phyloP scores from a whole-genome alignment of 92 coral and sea anemone species.

The Galaxea fascicularis region DNA sequence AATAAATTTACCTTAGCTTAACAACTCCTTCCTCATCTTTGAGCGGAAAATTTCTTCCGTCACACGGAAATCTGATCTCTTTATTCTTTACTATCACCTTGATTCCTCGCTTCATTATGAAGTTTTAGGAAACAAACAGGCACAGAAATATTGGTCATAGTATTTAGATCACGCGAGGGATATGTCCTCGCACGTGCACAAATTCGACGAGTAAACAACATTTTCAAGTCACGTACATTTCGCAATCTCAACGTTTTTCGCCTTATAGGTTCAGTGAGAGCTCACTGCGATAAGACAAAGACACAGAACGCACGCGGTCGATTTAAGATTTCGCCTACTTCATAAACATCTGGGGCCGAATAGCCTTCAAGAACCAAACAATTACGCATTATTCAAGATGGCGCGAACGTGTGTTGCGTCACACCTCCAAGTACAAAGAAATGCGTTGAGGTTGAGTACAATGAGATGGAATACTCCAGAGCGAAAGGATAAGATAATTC shows the following conservation, averaged over 20 bases:
- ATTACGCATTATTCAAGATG: conserved; percentile 12
- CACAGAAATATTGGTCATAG: background rate
- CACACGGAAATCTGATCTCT: background rate
- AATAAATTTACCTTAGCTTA: no score
- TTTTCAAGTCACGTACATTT: background rate
- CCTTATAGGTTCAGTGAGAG: background rate
- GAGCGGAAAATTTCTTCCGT: background rate
- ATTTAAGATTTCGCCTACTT: background rate
- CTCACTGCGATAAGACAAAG: background rate
- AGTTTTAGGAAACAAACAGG: background rate
- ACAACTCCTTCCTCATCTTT: background rate
- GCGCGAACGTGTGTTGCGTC: conserved; percentile 57
- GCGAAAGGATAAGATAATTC: background rate
- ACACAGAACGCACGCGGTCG: background rate
- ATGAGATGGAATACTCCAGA: background rate
- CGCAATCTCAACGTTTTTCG: background rate
- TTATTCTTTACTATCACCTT: background rate
- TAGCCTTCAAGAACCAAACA: conserved; percentile 1
- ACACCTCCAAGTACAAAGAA: conserved; percentile 20
- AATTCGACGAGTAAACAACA: background rate
- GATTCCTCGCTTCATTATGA: background rate
- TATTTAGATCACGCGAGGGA: conserved; percentile 20
- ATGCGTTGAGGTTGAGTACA: background rate
- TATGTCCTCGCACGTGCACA: conserved; percentile 20
- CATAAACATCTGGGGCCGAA: background rate